Conservation (phyloP, 2,888 invertebrate genomes). For the Monochamus alternatus region DNA sequence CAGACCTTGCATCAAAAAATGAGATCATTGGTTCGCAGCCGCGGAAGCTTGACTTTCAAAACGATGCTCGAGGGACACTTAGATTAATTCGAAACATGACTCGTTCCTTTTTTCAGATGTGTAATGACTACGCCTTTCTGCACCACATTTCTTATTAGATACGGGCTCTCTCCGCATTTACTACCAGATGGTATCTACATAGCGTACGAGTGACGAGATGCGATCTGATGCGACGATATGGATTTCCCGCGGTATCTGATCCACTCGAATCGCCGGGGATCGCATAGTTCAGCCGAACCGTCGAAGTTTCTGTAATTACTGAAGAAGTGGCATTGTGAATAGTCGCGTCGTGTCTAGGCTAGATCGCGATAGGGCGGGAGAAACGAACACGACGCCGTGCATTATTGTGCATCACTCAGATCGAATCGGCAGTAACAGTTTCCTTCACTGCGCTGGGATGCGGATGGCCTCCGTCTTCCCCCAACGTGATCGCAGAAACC, state of each 20-base stretch:
- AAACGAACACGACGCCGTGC: slow-evolving; percentile 53
- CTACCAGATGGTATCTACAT: neutral
- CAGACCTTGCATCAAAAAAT: too few relatives aligned
- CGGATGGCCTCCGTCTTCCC: slow-evolving; percentile 16
- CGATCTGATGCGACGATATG: slow-evolving; percentile 44
- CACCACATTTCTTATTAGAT: neutral
- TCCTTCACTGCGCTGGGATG: slow-evolving; percentile 38
- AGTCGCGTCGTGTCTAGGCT: slow-evolving; percentile 54
- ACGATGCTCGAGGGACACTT: too few relatives aligned
- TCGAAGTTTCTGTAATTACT: slow-evolving; percentile 58
- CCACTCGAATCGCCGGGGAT: slow-evolving; percentile 48
- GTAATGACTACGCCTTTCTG: slow-evolving; percentile 2
- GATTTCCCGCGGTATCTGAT: slow-evolving; percentile 53
- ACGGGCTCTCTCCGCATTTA: neutral
- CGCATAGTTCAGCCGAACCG: slow-evolving; percentile 48
- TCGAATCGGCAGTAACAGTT: slow-evolving; percentile 50
- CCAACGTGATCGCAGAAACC: neutral
- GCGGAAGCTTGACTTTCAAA: too few relatives aligned
- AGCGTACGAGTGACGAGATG: slow-evolving; percentile 29
- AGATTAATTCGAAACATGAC: too few relatives aligned
- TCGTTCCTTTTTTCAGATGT: too few relatives aligned
- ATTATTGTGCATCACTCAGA: slow-evolving; percentile 45
- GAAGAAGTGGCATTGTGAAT: slow-evolving; percentile 59
- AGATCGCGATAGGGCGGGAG: slow-evolving; percentile 55
- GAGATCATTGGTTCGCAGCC: too few relatives aligned